Evolutionary conservation across 2,888 invertebrate genomes (phyloP).

Genomic region (Lycophotia porphyrea): DNA sequence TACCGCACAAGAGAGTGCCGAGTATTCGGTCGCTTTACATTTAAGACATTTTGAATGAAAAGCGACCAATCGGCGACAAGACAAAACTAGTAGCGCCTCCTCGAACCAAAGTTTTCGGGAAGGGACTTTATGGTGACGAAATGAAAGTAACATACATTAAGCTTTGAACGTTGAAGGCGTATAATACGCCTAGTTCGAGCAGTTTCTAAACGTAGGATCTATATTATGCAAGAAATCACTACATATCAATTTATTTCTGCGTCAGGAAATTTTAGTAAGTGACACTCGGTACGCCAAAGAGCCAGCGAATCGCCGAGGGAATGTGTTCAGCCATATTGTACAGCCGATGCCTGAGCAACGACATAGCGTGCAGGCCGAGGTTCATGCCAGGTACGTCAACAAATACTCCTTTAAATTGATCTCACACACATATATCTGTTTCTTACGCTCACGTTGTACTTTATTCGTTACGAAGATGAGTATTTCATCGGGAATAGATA

Average conservation of each 20-base stretch:
- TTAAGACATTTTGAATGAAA: neutral
- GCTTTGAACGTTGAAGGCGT: neutral
- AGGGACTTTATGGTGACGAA: neutral
- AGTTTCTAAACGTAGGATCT: neutral
- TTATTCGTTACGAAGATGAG: neutral
- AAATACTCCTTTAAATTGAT: neutral
- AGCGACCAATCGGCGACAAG: neutral
- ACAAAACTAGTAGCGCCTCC: neutral
- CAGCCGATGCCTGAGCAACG: slow-evolving; percentile 92
- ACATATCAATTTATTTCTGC: neutral
- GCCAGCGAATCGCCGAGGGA: slow-evolving; percentile 93
- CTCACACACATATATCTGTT: neutral
- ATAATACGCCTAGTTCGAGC: neutral
- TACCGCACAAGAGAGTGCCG: neutral
- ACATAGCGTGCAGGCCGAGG: slow-evolving; percentile 93
- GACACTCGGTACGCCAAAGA: slow-evolving; percentile 93
- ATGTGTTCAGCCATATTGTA: slow-evolving; percentile 97
- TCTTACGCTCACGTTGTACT: neutral
- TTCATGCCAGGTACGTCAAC: slow-evolving; percentile 90
- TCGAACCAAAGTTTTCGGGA: neutral
- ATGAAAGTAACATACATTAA: neutral
- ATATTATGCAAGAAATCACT: neutral
- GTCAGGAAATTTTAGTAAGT: slow-evolving; percentile 93
- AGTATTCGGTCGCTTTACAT: neutral
- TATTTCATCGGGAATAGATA: neutral